Evolutionary conservation across 2,113 vertebrate genomes (phyloP).

Genomic region (Elephantulus edwardii): DNA sequence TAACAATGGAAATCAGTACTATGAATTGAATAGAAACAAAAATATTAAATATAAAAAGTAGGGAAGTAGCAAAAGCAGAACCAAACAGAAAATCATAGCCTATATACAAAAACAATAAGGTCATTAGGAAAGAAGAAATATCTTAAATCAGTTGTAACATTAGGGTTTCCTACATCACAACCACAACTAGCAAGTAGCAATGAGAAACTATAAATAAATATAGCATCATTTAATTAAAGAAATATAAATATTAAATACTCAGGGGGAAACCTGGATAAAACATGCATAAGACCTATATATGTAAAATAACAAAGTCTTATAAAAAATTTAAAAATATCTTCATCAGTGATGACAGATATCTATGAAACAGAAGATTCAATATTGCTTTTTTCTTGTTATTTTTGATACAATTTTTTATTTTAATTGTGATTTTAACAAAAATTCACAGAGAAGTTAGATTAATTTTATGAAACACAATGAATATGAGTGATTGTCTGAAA

Average conservation of each 20-base stretch:
- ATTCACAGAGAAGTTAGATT: too few species aligned
- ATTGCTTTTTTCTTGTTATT: too few species aligned
- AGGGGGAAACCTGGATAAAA: too few species aligned
- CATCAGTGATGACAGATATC: too few species aligned
- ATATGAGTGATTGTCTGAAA: too few species aligned
- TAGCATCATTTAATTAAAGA: not conserved
- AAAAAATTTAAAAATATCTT: too few species aligned
- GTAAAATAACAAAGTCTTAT: too few species aligned
- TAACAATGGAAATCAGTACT: not conserved
- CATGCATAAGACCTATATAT: too few species aligned
- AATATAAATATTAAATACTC: not conserved
- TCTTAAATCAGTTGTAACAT: not conserved
- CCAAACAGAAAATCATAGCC: not conserved
- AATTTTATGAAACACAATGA: too few species aligned
- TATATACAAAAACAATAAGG: not conserved
- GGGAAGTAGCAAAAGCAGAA: not conserved
- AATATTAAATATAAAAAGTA: not conserved
- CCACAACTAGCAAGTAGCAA: not conserved
- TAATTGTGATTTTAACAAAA: too few species aligned
- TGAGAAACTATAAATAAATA: not conserved
- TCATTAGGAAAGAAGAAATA: not conserved
- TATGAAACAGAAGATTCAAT: too few species aligned
- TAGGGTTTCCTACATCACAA: not conserved
- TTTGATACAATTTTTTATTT: too few species aligned
- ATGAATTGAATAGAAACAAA: not conserved